Evolutionary conservation across 2,797 vertebrate species (phyloP).

Genomic region (Sebastiscus tertius): DNA sequence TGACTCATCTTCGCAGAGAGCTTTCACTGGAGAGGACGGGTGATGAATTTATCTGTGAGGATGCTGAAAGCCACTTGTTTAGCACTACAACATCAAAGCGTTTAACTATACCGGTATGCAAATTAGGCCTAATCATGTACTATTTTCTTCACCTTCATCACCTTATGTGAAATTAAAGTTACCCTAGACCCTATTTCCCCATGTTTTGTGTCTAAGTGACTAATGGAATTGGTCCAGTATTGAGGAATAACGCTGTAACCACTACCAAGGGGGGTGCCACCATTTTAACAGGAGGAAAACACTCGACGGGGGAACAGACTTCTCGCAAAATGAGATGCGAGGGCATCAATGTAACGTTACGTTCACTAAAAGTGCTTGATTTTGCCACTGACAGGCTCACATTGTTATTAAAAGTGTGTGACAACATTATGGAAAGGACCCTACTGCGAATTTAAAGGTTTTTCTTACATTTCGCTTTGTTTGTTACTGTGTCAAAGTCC

Average conservation of each 20-base stretch:
- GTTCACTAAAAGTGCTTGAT: accelerated
- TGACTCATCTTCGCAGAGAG: slow-evolving; percentile 54
- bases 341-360: not conserved
- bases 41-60: slow-evolving; percentile 27
- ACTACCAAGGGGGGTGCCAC: not conserved
- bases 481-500: not conserved
- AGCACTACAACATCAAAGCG: not conserved
- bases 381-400: not conserved
- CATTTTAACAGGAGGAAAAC: not conserved
- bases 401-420: not conserved
- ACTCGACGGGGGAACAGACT: not conserved
- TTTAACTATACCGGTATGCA: not conserved
- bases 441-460: accelerated
- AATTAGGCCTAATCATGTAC: not conserved
- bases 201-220: too few species aligned
- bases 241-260: not conserved
- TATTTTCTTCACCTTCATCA: not conserved
- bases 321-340: not conserved
- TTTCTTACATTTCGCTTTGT: not conserved
- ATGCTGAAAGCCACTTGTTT: not conserved
- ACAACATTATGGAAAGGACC: not conserved
- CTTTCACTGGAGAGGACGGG: slow-evolving; percentile 1
- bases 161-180: not conserved
- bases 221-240: not conserved
- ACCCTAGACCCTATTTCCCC: too few species aligned